Evolutionary conservation across 2,888 invertebrate species (phyloP).

Genomic region (Pyrrhia umbra): DNA sequence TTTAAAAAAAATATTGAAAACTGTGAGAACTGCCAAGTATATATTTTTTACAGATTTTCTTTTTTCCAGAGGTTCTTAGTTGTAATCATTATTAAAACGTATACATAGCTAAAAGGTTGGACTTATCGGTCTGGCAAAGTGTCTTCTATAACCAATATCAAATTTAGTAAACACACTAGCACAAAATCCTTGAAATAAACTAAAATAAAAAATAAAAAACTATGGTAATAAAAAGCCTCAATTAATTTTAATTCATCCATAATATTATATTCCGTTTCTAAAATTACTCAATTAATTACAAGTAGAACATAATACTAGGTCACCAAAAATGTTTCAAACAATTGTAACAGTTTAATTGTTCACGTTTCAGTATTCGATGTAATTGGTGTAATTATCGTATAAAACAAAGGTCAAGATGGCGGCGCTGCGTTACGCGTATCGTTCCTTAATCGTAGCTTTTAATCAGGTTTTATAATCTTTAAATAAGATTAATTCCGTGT

Average conservation of each 20-base stretch:
- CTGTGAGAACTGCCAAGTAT: too few relatives aligned
- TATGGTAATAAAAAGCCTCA: not conserved
- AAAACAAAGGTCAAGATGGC: conserved; percentile 26
- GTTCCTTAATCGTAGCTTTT: conserved; percentile 28
- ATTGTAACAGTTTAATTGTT: conserved; percentile 20
- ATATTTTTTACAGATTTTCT: too few relatives aligned
- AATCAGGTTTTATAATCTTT: conserved; percentile 8
- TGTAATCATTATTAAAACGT: too few relatives aligned
- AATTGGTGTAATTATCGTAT: conserved; percentile 33
- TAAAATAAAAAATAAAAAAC: not conserved
- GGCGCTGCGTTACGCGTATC: conserved; percentile 17
- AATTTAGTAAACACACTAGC: too few relatives aligned
- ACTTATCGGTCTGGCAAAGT: too few relatives aligned
- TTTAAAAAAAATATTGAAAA: too few relatives aligned
- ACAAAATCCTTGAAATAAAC: not conserved
- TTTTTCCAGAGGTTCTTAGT: too few relatives aligned
- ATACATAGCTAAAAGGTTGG: too few relatives aligned
- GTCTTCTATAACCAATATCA: too few relatives aligned
- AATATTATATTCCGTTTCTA: not conserved
- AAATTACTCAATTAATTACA: conserved; percentile 1
- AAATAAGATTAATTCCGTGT: conserved; percentile 11
- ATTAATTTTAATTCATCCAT: not conserved
- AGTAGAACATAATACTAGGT: conserved; percentile 5
- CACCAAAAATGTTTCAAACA: not conserved
- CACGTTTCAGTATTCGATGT: conserved; percentile 10